Percentiles rank a stretch among this genome's conserved stretches.
Conservation (phyloP, 2,797 vertebrate genomes). For the Echiichthys vipera region DNA sequence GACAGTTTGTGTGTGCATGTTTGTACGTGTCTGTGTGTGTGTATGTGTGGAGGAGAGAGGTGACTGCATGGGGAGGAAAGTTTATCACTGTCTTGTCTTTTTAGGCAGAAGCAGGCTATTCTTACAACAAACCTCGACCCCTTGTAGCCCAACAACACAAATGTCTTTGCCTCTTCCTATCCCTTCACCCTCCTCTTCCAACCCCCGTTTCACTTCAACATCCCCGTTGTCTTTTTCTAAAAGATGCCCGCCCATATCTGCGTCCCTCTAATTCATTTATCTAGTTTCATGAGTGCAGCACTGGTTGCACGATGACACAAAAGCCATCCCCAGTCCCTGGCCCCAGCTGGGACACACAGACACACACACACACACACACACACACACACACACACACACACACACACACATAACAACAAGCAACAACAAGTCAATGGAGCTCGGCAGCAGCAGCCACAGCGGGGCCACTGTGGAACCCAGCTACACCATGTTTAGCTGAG, state of each 20-base stretch:
- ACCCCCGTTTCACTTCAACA: slow-evolving; percentile 58
- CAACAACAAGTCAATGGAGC: slow-evolving; percentile 77
- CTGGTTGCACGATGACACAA: slow-evolving; percentile 84
- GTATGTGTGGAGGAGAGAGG: slow-evolving; percentile 60
- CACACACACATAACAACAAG: slow-evolving; percentile 70
- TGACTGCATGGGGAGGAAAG: slow-evolving; percentile 86
- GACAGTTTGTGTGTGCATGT: slow-evolving; percentile 54
- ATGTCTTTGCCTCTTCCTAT: slow-evolving; percentile 79
- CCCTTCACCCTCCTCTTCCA: slow-evolving; percentile 54
- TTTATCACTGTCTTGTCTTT: slow-evolving; percentile 93
- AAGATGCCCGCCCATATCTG: slow-evolving; percentile 87
- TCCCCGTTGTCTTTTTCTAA: slow-evolving; percentile 81
- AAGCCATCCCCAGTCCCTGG: slow-evolving; percentile 63
- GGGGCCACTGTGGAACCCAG: slow-evolving; percentile 70
- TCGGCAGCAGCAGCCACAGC: slow-evolving; percentile 80
- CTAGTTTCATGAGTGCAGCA: slow-evolving; percentile 84
- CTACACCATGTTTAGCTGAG: slow-evolving; percentile 73
- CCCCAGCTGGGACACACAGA: slow-evolving; percentile 31
- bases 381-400: no score
- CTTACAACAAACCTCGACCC: slow-evolving; percentile 82
- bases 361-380: slow-evolving; percentile 4
- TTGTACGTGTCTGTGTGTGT: slow-evolving; percentile 10
- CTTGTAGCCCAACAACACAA: slow-evolving; percentile 83
- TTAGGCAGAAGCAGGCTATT: slow-evolving; percentile 88
- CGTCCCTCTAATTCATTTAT: slow-evolving; percentile 89